A percentile compares a stretch with the other conserved stretches of the same genome.
Conservation (phyloP, 2,113 vertebrate genomes). For the Pituophis catenifer region DNA sequence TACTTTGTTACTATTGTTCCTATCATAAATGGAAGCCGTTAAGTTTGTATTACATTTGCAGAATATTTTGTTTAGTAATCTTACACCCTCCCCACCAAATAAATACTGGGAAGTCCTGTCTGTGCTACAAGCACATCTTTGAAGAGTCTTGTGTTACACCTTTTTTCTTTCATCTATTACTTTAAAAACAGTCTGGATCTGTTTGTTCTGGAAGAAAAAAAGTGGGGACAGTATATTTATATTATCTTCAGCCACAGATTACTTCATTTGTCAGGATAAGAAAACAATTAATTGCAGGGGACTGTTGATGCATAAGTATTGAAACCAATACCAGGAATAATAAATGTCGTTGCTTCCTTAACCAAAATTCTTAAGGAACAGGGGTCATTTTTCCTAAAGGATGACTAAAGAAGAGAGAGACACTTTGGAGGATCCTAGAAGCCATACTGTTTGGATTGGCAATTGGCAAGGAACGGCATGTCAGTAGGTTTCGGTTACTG, state of each 20-base stretch:
- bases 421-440: background rate
- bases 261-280: background rate
- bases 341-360: background rate
- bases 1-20: background rate
- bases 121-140: background rate
- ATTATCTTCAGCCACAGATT: background rate
- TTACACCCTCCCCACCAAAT: background rate
- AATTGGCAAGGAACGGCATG: background rate
- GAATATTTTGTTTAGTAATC: background rate
- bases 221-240: background rate
- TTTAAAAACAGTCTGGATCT: background rate
- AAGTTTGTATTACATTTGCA: background rate
- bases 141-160: background rate
- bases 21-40: background rate
- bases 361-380: background rate
- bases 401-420: background rate
- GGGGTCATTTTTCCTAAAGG: background rate
- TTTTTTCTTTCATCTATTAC: background rate
- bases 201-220: background rate
- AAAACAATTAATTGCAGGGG: background rate
- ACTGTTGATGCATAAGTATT: too few relatives aligned
- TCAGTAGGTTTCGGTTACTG: background rate
- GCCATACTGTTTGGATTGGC: background rate
- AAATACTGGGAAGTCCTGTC: background rate
- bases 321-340: background rate